Conservation (phyloP, 2,113 vertebrate species). For the Melanocharis versteri region DNA sequence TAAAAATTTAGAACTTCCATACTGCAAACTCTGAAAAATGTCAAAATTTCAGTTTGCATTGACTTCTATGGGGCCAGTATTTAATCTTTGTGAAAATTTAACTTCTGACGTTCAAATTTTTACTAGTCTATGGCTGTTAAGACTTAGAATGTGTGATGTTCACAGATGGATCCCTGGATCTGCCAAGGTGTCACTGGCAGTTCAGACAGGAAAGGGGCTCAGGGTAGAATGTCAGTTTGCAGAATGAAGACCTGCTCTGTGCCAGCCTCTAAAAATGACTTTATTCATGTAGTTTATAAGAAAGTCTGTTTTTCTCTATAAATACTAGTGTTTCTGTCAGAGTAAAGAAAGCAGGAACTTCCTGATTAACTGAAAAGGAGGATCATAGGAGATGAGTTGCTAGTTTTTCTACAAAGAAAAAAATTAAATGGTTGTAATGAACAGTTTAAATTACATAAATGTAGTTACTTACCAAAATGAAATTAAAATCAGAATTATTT, state of each 20-base stretch:
- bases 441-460: not conserved
- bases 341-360: not conserved
- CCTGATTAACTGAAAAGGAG: not conserved
- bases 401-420: not conserved
- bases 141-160: not conserved
- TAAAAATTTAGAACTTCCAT: not conserved
- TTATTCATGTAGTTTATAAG: not conserved
- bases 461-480: not conserved
- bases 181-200: not conserved
- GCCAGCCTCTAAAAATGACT: not conserved
- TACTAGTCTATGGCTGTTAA: not conserved
- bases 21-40: not conserved
- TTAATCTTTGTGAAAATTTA: not conserved
- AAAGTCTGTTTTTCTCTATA: not conserved
- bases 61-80: not conserved
- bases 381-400: not conserved
- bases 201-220: not conserved
- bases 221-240: not conserved
- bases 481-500: not conserved
- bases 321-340: not conserved
- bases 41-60: not conserved
- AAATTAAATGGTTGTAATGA: not conserved
- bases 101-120: accelerated
- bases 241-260: not conserved
- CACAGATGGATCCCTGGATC: not conserved